Evolutionary conservation across 2,888 invertebrate genomes (phyloP).

Genomic region (Caenorhabditis wallacei): DNA sequence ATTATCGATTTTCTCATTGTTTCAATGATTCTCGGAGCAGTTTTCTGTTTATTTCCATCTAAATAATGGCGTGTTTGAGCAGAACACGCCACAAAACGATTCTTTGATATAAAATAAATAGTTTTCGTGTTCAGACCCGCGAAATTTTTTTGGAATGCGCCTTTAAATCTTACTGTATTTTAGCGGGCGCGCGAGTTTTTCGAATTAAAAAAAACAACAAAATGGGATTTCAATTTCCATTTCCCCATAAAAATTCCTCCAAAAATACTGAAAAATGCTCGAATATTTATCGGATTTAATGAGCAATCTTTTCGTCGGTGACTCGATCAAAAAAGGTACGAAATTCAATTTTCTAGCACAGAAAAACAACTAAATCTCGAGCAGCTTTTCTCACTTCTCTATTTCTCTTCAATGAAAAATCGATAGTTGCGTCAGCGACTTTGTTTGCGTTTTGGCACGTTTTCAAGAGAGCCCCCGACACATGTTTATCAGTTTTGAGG

Average conservation of each 20-base stretch:
- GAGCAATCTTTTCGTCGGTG: constrained; percentile 37
- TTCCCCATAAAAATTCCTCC: no score
- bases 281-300: constrained; percentile 43
- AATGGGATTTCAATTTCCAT: no score
- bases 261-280: constrained; percentile 28
- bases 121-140: no score
- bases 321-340: constrained; percentile 30
- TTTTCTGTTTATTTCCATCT: not conserved
- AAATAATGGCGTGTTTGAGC: constrained; percentile 5
- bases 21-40: not conserved
- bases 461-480: constrained; percentile 20
- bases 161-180: no score
- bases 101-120: no score
- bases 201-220: no score
- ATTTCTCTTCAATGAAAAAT: constrained; percentile 7
- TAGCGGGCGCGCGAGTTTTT: no score
- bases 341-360: not conserved
- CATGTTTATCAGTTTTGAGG: constrained; percentile 10
- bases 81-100: not conserved
- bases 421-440: constrained; percentile 10
- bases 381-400: constrained; percentile 35
- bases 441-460: constrained; percentile 54
- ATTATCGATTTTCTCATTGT: constrained; percentile 3
- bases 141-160: no score
- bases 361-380: not conserved